phyloP scores from a whole-genome alignment of 2,113 vertebrate genomes.

The Bungarus multicinctus region DNA sequence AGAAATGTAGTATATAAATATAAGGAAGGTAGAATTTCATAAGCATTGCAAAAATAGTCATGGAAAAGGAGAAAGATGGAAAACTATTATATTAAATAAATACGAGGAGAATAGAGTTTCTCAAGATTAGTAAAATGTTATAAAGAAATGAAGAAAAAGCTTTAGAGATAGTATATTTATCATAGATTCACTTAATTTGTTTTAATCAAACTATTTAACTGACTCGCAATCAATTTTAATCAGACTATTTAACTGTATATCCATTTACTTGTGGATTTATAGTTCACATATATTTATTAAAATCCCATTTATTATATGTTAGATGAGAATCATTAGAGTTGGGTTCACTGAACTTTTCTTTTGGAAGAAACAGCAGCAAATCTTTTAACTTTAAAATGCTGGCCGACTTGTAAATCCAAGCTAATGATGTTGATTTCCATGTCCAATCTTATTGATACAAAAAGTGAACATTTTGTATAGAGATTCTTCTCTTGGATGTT shows the following conservation, averaged over 20 bases:
- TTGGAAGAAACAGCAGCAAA: neutral
- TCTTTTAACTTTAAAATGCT: neutral
- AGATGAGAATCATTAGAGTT: neutral
- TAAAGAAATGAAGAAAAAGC: no score
- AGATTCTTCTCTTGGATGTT: neutral
- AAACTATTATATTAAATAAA: neutral
- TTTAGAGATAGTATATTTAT: neutral
- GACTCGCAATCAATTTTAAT: neutral
- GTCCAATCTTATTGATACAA: neutral
- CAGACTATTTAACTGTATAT: neutral
- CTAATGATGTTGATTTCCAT: neutral
- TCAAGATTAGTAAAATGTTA: neutral
- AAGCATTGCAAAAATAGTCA: neutral
- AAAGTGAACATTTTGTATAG: neutral
- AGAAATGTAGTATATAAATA: neutral
- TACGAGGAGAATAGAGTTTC: neutral
- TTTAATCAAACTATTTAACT: neutral
- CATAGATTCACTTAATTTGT: neutral
- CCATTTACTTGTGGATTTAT: neutral
- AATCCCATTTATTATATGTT: neutral
- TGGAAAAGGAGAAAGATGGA: neutral
- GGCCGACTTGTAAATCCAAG: neutral
- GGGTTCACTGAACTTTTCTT: neutral
- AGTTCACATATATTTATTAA: neutral
- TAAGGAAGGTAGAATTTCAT: neutral